A percentile compares a stretch with the other conserved stretches of the same genome.
Conservation (phyloP, 2,113 vertebrate genomes). For the Tragelaphus scriptus region DNA sequence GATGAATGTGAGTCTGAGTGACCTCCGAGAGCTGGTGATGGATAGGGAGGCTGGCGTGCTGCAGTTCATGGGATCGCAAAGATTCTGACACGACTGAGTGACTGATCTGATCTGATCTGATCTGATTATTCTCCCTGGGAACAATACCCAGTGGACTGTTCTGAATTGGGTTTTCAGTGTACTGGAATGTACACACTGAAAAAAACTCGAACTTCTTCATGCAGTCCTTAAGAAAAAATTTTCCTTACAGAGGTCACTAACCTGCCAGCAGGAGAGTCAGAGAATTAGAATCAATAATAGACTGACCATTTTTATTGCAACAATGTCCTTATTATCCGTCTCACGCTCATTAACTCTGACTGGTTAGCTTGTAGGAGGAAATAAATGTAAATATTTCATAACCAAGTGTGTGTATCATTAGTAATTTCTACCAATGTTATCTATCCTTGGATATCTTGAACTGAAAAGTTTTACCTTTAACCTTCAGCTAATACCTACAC, state of each 20-base stretch:
- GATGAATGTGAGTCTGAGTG: too few species aligned
- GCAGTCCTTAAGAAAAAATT: neutral
- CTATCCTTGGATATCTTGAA: neutral
- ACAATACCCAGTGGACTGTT: neutral
- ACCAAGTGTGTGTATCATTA: neutral
- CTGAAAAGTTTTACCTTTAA: slow-evolving; percentile 5
- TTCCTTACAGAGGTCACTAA: neutral
- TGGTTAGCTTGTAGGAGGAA: neutral
- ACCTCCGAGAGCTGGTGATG: too few species aligned
- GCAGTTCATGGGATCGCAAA: too few species aligned
- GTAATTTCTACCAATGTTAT: neutral
- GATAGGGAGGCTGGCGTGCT: too few species aligned
- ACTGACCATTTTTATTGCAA: neutral
- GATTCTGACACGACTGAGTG: too few species aligned
- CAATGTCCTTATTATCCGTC: neutral
- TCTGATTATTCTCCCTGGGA: neutral
- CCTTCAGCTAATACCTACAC: neutral
- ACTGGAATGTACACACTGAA: neutral
- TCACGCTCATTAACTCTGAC: neutral
- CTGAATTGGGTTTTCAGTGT: neutral
- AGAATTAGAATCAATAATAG: neutral
- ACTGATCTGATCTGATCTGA: too few species aligned
- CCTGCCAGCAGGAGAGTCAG: neutral
- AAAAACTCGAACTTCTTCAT: neutral
- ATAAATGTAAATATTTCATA: neutral